Conservation (phyloP, 2,113 vertebrate species). For the Malurus elegans region DNA sequence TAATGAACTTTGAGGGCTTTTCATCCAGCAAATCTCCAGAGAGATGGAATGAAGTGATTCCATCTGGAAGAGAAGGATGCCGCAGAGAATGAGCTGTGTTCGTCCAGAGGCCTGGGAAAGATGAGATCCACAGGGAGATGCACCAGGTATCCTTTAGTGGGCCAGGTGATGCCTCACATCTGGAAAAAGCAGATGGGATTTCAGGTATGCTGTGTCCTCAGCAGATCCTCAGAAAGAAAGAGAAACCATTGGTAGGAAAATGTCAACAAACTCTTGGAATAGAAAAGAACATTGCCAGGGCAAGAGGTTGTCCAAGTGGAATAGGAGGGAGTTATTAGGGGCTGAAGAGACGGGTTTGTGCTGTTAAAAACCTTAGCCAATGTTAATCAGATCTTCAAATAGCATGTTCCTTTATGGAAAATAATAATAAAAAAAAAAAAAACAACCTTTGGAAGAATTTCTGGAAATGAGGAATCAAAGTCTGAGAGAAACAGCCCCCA, state of each 20-base stretch:
- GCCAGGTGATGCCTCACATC: not conserved
- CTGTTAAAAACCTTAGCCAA: not conserved
- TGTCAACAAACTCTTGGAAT: not conserved
- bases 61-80: not conserved
- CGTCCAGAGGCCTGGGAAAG: not conserved
- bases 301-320: not conserved
- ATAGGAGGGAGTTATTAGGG: not conserved
- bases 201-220: accelerated
- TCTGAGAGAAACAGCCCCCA: not conserved
- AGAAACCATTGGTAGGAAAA: not conserved
- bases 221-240: not conserved
- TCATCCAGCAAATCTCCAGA: not conserved
- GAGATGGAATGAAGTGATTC: not conserved
- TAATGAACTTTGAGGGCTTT: not conserved
- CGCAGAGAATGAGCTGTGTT: not conserved
- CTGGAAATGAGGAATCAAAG: not conserved
- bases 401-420: not conserved
- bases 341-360: not conserved
- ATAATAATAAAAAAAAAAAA: accelerated
- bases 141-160: not conserved
- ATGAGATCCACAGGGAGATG: not conserved
- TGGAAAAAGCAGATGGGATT: not conserved
- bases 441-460: not conserved
- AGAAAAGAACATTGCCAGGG: not conserved
- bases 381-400: not conserved